A percentile compares a stretch with the other conserved stretches of the same genome.
Evolutionary conservation across 2,113 vertebrate species (phyloP).

Genomic region (Montifringilla adamsi): DNA sequence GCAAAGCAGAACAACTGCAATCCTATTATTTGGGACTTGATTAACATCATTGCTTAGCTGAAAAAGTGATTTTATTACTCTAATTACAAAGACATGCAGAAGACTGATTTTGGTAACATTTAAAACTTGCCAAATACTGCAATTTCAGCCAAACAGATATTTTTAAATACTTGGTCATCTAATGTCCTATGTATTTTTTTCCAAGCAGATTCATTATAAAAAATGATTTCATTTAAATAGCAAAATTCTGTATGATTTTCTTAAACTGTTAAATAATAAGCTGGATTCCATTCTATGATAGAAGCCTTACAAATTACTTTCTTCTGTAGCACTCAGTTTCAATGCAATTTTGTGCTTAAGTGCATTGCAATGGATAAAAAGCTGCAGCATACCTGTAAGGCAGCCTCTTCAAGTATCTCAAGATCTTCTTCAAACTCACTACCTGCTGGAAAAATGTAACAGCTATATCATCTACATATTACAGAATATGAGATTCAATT

Average conservation of each 20-base stretch:
- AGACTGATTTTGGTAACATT: neutral
- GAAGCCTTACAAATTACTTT: neutral
- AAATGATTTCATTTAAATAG: neutral
- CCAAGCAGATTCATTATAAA: neutral
- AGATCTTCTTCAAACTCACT: constrained; percentile 97
- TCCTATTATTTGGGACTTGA: neutral
- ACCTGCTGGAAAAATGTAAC: constrained; percentile 73
- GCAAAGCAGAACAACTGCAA: neutral
- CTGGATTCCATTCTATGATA: neutral
- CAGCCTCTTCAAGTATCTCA: constrained; percentile 97
- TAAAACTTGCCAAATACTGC: neutral
- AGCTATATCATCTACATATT: neutral
- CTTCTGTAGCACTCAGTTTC: neutral
- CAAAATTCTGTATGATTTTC: neutral
- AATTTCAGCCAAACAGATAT: neutral
- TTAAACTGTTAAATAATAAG: neutral
- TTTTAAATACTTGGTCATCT: neutral
- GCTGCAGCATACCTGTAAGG: constrained; percentile 84
- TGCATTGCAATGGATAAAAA: neutral
- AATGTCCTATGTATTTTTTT: neutral
- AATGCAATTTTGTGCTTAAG: neutral
- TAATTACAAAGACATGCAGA: neutral
- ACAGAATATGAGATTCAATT: neutral
- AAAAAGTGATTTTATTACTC: neutral
- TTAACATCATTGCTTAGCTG: neutral